A percentile compares a stretch with the other conserved stretches of the same genome.
Evolutionary conservation across 1,140 invertebrate genomes (phyloP).

Genomic region (Neodiprion fabricii): DNA sequence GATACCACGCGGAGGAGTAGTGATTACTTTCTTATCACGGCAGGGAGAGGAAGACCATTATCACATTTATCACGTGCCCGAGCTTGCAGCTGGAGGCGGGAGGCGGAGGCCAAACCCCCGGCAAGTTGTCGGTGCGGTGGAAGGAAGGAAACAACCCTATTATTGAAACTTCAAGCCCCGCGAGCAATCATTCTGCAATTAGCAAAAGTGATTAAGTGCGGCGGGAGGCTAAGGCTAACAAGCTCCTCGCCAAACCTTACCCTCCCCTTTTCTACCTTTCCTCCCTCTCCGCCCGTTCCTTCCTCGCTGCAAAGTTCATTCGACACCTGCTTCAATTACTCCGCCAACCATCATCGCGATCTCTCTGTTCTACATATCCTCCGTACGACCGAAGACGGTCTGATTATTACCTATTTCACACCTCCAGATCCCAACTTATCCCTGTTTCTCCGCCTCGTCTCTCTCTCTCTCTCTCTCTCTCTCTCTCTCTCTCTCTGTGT

Average conservation of each 20-base stretch:
- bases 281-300: neutral
- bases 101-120: slow-evolving; percentile 5
- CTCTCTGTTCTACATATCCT: too few species aligned
- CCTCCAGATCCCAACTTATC: too few species aligned
- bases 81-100: slow-evolving; percentile 22
- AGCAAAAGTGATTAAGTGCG: slow-evolving; percentile 54
- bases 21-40: slow-evolving; percentile 48
- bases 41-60: slow-evolving; percentile 34
- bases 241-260: neutral
- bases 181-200: slow-evolving; percentile 54
- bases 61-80: slow-evolving; percentile 38
- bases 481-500: too few species aligned
- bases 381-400: too few species aligned
- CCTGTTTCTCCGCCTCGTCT: too few species aligned
- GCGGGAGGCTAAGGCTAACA: slow-evolving; percentile 27
- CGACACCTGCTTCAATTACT: too few species aligned
- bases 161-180: slow-evolving; percentile 52
- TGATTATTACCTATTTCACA: too few species aligned
- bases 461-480: too few species aligned
- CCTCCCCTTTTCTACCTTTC: neutral
- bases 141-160: slow-evolving; percentile 42
- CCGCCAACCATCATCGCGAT: too few species aligned
- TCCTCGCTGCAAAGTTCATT: too few species aligned
- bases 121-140: neutral
- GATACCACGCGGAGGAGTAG: slow-evolving; percentile 43